These are phyloP conservation scores for Strix aluco DNA, from an alignment of 2,113 vertebrate genomes.

Conservation along the genomic window DNA sequence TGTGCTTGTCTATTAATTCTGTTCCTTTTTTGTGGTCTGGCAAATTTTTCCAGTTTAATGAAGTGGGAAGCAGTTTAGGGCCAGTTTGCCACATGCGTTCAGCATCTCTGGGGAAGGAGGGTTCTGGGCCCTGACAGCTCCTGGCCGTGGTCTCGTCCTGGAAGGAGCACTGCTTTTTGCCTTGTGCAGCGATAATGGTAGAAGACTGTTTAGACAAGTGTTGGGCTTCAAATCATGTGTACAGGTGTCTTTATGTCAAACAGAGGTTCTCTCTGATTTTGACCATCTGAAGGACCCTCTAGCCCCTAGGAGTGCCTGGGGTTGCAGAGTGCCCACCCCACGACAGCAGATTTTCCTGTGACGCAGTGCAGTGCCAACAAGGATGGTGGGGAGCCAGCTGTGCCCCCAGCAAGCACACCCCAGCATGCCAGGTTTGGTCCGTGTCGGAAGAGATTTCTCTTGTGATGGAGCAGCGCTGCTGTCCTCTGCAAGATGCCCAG, in stretches of 20 bases:
- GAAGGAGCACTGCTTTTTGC: neutral
- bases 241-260: neutral
- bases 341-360: neutral
- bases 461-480: neutral
- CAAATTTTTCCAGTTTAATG: neutral
- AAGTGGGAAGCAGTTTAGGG: neutral
- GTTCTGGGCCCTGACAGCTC: neutral
- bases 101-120: neutral
- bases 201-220: too few species aligned
- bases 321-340: too few species aligned
- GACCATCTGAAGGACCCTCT: neutral
- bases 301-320: neutral
- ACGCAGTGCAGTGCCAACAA: rapidly evolving
- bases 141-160: neutral
- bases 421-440: neutral
- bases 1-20: neutral
- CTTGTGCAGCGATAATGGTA: neutral
- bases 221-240: neutral
- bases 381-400: neutral
- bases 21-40: neutral
- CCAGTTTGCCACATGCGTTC: neutral
- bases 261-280: neutral
- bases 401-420: neutral
- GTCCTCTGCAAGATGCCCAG: neutral
- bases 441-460: neutral